Percentiles rank a stretch among this genome's conserved stretches.
Conservation (phyloP, 2,888 invertebrate genomes). For the Bembecia ichneumoniformis region DNA sequence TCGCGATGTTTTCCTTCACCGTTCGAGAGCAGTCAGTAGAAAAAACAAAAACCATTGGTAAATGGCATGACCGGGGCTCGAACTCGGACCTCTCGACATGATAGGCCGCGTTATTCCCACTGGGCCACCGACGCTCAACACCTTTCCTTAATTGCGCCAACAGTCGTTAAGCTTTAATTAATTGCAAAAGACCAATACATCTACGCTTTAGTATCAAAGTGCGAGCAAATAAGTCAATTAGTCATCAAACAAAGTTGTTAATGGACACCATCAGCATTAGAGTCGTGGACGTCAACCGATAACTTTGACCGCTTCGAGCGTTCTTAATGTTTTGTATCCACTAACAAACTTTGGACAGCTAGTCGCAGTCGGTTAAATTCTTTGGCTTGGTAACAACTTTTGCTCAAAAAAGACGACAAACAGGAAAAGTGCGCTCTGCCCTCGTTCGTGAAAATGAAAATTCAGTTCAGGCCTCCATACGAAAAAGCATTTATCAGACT, state of each 20-base stretch:
- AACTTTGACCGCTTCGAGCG: conserved; percentile 47
- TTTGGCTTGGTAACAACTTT: neutral
- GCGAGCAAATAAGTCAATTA: neutral
- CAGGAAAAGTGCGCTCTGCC: neutral
- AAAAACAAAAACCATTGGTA: too few species aligned
- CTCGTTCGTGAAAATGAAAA: neutral
- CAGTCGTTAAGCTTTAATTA: too few species aligned
- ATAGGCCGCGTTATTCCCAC: too few species aligned
- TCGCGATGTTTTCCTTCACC: too few species aligned
- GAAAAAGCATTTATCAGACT: neutral
- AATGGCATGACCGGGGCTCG: too few species aligned
- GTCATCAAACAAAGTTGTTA: conserved; percentile 31
- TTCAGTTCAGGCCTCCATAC: neutral
- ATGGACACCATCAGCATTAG: conserved; percentile 46
- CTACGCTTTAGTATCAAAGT: neutral
- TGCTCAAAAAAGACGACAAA: neutral
- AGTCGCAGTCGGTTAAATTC: neutral
- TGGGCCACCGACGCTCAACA: too few species aligned
- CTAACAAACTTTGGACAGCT: neutral
- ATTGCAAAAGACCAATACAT: too few species aligned
- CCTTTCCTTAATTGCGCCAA: too few species aligned
- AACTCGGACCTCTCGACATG: too few species aligned
- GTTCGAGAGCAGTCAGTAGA: too few species aligned
- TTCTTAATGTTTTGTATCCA: conserved; percentile 35
- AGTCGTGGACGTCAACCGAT: conserved; percentile 25